phyloP scores from a whole-genome alignment of 2,888 invertebrate species.

The Eristalis pertinax region DNA sequence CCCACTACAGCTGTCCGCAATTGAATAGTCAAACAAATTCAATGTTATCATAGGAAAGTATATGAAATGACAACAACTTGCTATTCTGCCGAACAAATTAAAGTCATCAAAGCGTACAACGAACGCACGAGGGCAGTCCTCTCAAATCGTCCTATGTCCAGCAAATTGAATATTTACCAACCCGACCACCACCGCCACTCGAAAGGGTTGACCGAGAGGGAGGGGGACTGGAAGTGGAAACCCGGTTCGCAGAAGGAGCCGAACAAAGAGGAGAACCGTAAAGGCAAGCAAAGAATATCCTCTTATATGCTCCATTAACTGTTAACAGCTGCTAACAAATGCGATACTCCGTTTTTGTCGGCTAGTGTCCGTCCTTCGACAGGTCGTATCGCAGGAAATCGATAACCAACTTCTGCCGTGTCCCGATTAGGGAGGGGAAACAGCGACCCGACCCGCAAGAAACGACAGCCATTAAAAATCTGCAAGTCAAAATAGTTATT shows the following conservation, averaged over 20 bases:
- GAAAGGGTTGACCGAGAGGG: slow-evolving; percentile 40
- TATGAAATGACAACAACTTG: slow-evolving; percentile 17
- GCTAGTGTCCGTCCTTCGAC: slow-evolving; percentile 43
- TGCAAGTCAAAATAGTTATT: slow-evolving; percentile 69
- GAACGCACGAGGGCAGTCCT: slow-evolving; percentile 27
- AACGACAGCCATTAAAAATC: slow-evolving; percentile 48
- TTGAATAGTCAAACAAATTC: not conserved
- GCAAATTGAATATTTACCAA: slow-evolving; percentile 67
- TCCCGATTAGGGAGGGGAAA: slow-evolving; percentile 11
- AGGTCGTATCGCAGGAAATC: slow-evolving; percentile 61
- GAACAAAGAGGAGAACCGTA: not conserved
- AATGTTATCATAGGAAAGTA: slow-evolving; percentile 7
- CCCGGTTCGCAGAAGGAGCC: slow-evolving; percentile 6
- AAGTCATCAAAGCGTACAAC: slow-evolving; percentile 25
- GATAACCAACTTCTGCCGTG: slow-evolving; percentile 41
- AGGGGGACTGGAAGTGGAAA: not conserved
- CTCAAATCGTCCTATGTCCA: slow-evolving; percentile 45
- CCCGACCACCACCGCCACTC: slow-evolving; percentile 3
- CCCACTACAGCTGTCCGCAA: not conserved
- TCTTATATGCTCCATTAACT: slow-evolving; percentile 64
- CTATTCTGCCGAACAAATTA: slow-evolving; percentile 42
- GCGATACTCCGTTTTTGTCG: slow-evolving; percentile 29
- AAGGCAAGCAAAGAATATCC: slow-evolving; percentile 23
- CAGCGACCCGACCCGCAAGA: slow-evolving; percentile 33
- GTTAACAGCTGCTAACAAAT: slow-evolving; percentile 63